Base-by-base conservation (phyloP, 2,888 invertebrate species). In the Deladenus siricidicola region DNA sequence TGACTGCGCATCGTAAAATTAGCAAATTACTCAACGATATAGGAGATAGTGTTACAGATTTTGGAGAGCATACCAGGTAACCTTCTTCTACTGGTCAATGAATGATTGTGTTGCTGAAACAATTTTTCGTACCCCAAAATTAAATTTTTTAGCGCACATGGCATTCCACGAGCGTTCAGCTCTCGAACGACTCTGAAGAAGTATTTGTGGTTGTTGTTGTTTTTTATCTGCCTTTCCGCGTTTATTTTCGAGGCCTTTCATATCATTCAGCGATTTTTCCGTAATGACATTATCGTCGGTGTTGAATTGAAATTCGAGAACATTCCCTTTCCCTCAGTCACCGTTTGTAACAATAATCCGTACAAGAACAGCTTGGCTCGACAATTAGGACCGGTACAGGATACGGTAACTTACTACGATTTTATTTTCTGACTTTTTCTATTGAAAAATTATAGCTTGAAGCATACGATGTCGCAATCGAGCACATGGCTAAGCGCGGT, bases 261-360 rank as follows among this genome's bases (percentile, higher is more conserved):
- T 17, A 78, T 78, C 48, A 59, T 78, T 29, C 56, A 69, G 28
- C 62, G 75, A 51, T 78, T 77, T 51, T 59, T 45, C 49, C 70
- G 76, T 44, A 78, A 78, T 51, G 76, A 78, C 65, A 78, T 75
- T 21, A 76, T 78, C 39, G 78, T 78, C 49, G 73, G 72, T 19
- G 78, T 78, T 10, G 76, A 78, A 64, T 67, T 77, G 53, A 77
- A 74, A 60, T 77, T 77, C 58, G 76, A 77, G 59, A 69, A 72
- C 47, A 78, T 77, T 45, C 69, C 68, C 4, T 77, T 77, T 51
- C 76, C 77, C 4, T 70, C 71, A 2, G 76, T 77, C 4, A 76
- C 76, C 19, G 70, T 77, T 21, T 77, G 77, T 64, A 77, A 77
- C 58, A 67, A 74, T 58, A 77, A 77, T 42, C 76, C 77, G 4